Percentiles rank a stretch among this genome's conserved stretches.
These are phyloP conservation scores for Pseudochaenichthys georgianus DNA, from an alignment of 2,797 vertebrate species.

Conservation along the genomic window DNA sequence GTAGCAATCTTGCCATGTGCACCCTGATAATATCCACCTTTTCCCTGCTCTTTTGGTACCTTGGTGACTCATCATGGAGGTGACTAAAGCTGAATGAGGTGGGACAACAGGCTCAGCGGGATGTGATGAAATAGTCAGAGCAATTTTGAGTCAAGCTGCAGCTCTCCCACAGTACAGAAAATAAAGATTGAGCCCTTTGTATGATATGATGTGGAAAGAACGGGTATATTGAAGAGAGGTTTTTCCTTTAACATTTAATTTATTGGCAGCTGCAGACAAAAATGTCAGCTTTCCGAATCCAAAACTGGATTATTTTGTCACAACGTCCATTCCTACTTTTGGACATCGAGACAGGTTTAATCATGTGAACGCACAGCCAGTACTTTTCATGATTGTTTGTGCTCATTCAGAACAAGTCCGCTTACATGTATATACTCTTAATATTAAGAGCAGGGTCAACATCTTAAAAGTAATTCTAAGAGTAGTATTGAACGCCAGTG, in stretches of 20 bases:
- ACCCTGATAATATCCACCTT: conserved; percentile 2
- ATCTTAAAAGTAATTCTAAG: not conserved
- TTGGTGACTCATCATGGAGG: conserved; percentile 49
- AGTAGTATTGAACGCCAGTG: not conserved
- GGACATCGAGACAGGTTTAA: not conserved
- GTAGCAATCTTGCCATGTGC: no score
- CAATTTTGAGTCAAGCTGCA: conserved; percentile 26
- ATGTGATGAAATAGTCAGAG: conserved; percentile 16
- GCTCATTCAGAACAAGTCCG: not conserved
- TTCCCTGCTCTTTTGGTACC: conserved; percentile 26
- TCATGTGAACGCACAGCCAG: not conserved
- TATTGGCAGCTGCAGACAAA: not conserved
- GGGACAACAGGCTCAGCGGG: conserved; percentile 40
- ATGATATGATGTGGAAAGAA: conserved; percentile 11
- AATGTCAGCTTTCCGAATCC: not conserved
- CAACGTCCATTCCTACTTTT: not conserved
- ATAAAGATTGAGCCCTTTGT: not conserved
- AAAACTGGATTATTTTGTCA: not conserved
- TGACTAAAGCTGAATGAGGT: conserved; percentile 41
- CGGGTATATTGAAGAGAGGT: not conserved
- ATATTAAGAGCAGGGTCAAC: not conserved
- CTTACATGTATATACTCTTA: not conserved
- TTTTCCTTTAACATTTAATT: not conserved
- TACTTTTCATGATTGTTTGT: not conserved
- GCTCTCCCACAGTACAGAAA: not conserved